Base-by-base conservation (phyloP, 2,888 invertebrate genomes). In the Galerucella nymphaeae region DNA sequence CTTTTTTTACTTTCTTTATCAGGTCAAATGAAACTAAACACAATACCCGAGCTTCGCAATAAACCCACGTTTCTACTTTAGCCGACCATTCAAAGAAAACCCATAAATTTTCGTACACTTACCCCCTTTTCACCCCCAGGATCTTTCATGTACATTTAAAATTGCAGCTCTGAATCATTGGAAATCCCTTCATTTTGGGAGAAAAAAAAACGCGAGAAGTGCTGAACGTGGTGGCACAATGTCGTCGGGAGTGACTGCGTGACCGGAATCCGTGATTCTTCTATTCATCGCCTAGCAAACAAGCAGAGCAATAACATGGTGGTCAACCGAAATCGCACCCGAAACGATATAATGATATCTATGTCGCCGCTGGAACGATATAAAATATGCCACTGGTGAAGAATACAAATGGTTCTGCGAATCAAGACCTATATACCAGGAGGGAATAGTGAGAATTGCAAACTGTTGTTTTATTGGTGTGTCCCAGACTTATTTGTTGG, bases 301-400 rank as follows among this genome's bases (percentile, higher is more conserved):
- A 70, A 70, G 63, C 70, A n/a, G 16, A 50, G 70, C 70, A 70
- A 70, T 70, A 70, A 70, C 70, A 64, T 48, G 70, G 70, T 64
- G 70, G 70, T 70, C 70, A 70, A 70, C 70, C 70, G 57, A 70
- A 70, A 70, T 70, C 55, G 70, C 57, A 55, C 57, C 63, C 41
- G 70, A 69, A 69, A 61, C 69, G 69, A 69, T 69, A 53, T 61
- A 69, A 69, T 53, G 70, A 63, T 64, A 64, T 70, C 57, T 70
- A 50, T 57, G 69, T 70, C 64, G 70, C 63, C 63, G 5, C 20
- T 57, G 57, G 64, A 70, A 70, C 55, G 70, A 70, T 70, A 70
- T 70, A 70, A 70, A 70, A 70, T 70, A 70, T 63, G 57, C 48
- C 30, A 23, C 70, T 55, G 61, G 70, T 57, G 63, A 70, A 57